Base-by-base conservation (phyloP, 2,113 vertebrate species). In the Ictalurus furcatus region DNA sequence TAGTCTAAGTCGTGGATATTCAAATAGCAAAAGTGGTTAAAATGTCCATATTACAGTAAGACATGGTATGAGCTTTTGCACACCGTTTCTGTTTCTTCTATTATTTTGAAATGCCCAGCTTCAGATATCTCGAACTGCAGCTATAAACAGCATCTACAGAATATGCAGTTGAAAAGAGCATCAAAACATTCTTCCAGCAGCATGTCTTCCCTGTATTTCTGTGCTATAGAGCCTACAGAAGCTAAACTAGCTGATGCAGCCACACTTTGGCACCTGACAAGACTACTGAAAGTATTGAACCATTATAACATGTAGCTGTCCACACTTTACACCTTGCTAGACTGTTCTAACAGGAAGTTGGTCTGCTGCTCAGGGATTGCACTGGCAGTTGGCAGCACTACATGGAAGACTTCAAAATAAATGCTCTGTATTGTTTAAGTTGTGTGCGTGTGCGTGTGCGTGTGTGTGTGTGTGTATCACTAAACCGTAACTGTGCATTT, bases 361-460 rank as follows among this genome's bases (percentile, higher is more conserved):
- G 58, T 34, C 69, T 84, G 56, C 88, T 88, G 88, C 90, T 23
- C 30, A 85, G 84, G 59, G 48, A 88, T 84, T 90, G 86, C 90
- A 67, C 73, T 56, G 86, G 30, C 23, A 71, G 30, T 52, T 37
- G 44, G 76, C 84, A 69, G 65, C 23, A 82, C 86, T 87, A 85
- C 88, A 84, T 67, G 83, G 58, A 63, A 86, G 81, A 63, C 17
- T 78, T 80, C 76, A 52, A 63, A 79, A 85, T 76, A 87, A 85
- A 85, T 73, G 25, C 40, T 63, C 58, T 80, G 37, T 61, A 71
- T 81, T 11, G 52, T 56, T 83, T 48, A 48, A 48, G 44, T 88
- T 14, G 63, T 85, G 89, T 58, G 14, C 61, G 76, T 82, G 78
- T 82, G 44, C 80, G 81, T 58, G 14, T 61, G 48, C 71, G 67